A percentile compares a stretch with the other conserved stretches of the same genome.
phyloP scores from a whole-genome alignment of 1,140 invertebrate genomes.

The Drosophila serrata region DNA sequence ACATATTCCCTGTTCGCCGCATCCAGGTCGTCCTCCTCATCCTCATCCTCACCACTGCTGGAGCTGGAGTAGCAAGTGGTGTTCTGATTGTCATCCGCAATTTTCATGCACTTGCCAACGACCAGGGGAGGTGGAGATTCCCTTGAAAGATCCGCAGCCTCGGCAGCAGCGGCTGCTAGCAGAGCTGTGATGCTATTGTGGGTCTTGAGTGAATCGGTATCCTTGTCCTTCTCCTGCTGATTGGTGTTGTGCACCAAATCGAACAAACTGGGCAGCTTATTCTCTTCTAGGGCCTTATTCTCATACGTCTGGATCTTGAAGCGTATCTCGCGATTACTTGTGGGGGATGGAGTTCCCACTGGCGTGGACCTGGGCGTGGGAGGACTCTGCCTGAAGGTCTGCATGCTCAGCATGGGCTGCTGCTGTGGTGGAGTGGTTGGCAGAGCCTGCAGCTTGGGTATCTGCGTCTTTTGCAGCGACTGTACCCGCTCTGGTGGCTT shows the following conservation, averaged over 20 bases:
- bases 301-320: slow-evolving; percentile 85
- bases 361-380: slow-evolving; percentile 56
- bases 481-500: slow-evolving; percentile 82
- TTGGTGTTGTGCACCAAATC: slow-evolving; percentile 88
- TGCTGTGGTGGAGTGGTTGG: slow-evolving; percentile 61
- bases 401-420: slow-evolving; percentile 71
- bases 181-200: slow-evolving; percentile 55
- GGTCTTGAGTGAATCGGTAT: slow-evolving; percentile 8
- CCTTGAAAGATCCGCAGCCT: slow-evolving; percentile 59
- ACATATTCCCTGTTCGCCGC: slow-evolving; percentile 74
- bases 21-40: slow-evolving; percentile 73
- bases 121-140: slow-evolving; percentile 73
- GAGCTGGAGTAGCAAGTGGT: slow-evolving; percentile 74
- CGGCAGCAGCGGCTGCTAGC: slow-evolving; percentile 65
- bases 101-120: slow-evolving; percentile 79
- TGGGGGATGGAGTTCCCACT: slow-evolving; percentile 61
- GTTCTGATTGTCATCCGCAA: slow-evolving; percentile 59
- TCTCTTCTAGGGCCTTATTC: slow-evolving; percentile 69
- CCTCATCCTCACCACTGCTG: slow-evolving; percentile 81
- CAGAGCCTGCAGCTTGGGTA: slow-evolving; percentile 70
- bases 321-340: slow-evolving; percentile 70
- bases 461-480: slow-evolving; percentile 74
- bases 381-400: slow-evolving; percentile 74
- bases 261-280: slow-evolving; percentile 88
- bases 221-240: slow-evolving; percentile 24